phyloP scores from a whole-genome alignment of 2,888 invertebrate genomes.

The Eupithecia centaureata region DNA sequence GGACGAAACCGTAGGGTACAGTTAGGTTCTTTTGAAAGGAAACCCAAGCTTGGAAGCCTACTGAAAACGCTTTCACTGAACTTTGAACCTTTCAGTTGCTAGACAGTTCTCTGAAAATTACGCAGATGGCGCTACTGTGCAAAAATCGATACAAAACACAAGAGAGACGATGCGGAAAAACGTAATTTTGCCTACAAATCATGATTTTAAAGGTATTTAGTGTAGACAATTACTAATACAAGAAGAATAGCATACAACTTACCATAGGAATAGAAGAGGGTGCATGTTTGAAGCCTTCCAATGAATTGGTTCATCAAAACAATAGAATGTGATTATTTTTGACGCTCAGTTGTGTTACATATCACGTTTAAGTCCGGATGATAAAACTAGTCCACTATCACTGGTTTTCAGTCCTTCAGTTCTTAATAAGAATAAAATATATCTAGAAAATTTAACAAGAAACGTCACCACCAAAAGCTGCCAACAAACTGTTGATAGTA shows the following conservation, averaged over 20 bases:
- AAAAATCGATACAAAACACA: constrained; percentile 26
- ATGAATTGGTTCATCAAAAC: constrained; percentile 13
- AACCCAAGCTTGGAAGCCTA: constrained; percentile 17
- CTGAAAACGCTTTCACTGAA: constrained; percentile 20
- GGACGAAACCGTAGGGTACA: background rate
- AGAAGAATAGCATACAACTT: constrained; percentile 12
- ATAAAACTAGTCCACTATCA: constrained; percentile 10
- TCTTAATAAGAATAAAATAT: constrained; percentile 6
- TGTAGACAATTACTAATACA: background rate
- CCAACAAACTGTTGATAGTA: constrained; percentile 78
- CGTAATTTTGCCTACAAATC: constrained; percentile 6
- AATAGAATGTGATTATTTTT: constrained; percentile 5
- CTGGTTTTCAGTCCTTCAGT: background rate
- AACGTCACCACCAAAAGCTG: constrained; percentile 60
- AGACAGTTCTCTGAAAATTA: constrained; percentile 12
- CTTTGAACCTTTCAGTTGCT: constrained; percentile 21
- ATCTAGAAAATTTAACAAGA: constrained; percentile 35
- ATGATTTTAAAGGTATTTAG: background rate
- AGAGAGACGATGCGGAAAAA: constrained; percentile 7
- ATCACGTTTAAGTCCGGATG: constrained; percentile 7
- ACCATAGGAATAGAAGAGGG: constrained; percentile 10
- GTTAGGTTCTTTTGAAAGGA: background rate
- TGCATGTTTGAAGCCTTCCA: constrained; percentile 1
- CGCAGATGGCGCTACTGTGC: constrained; percentile 44
- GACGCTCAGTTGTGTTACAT: constrained; percentile 7